Conservation (phyloP, 2,888 invertebrate genomes). For the Neoscelio sp. region DNA sequence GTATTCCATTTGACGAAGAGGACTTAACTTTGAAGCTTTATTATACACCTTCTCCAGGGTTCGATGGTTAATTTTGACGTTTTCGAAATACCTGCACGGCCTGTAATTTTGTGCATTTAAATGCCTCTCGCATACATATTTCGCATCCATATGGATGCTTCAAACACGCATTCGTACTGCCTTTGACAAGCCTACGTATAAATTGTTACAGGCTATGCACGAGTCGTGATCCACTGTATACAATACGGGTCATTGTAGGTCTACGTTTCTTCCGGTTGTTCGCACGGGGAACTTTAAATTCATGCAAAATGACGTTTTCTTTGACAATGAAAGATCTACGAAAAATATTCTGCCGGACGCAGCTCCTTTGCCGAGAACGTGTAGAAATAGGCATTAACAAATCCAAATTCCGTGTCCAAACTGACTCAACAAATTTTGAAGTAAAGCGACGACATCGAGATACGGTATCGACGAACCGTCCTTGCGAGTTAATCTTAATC, state of each 20-base stretch:
- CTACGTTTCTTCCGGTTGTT: slow-evolving; percentile 61
- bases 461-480: slow-evolving; percentile 31
- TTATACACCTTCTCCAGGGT: no score
- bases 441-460: slow-evolving; percentile 11
- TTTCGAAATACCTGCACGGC: background rate
- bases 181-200: slow-evolving; percentile 40
- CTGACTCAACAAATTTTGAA: slow-evolving; percentile 33
- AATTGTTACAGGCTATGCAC: slow-evolving; percentile 51
- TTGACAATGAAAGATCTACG: no score
- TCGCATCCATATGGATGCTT: background rate
- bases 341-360: no score
- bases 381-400: no score
- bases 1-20: no score
- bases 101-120: background rate
- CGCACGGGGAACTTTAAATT: slow-evolving; percentile 37
- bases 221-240: slow-evolving; percentile 51
- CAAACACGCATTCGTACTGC: slow-evolving; percentile 14
- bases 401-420: background rate
- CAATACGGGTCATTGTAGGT: slow-evolving; percentile 65
- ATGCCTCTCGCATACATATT: background rate
- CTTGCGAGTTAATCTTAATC: slow-evolving; percentile 30
- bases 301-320: background rate
- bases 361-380: no score
- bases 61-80: no score
- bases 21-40: no score